Percentiles rank a stretch among this genome's conserved stretches.
Evolutionary conservation across 1,140 invertebrate genomes (phyloP).

Genomic region (Nasonia longicornis): DNA sequence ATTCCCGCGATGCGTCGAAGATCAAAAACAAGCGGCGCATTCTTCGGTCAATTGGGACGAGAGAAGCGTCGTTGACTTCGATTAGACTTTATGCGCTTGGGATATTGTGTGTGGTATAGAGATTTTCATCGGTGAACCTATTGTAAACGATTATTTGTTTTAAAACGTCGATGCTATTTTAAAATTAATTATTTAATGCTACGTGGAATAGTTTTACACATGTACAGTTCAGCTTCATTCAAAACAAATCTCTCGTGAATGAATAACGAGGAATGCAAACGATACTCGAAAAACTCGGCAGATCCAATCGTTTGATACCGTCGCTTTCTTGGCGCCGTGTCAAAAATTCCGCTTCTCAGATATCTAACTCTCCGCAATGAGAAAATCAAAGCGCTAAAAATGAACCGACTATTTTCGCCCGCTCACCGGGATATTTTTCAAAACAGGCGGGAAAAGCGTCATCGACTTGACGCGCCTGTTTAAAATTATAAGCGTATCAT

Average conservation of each 20-base stretch:
- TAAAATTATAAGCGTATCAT: neutral
- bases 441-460: neutral
- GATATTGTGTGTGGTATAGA: too few species aligned
- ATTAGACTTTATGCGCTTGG: neutral
- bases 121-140: too few species aligned
- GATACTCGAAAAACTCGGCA: too few species aligned
- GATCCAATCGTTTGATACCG: too few species aligned
- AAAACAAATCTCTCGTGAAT: too few species aligned
- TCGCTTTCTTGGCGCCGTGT: neutral
- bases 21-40: neutral
- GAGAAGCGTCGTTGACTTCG: neutral
- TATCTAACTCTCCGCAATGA: neutral
- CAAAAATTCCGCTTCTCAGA: neutral
- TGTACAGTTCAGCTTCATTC: too few species aligned
- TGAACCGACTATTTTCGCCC: neutral
- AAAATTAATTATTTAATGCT: too few species aligned
- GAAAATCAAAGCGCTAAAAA: slow-evolving; percentile 29
- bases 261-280: too few species aligned
- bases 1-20: neutral
- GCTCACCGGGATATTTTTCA: neutral
- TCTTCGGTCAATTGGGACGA: neutral
- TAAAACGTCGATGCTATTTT: too few species aligned
- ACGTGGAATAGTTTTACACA: too few species aligned
- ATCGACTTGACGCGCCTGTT: neutral
- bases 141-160: too few species aligned